Base-by-base conservation (phyloP, 2,888 invertebrate species). In the Phyllotreta cruciferae region DNA sequence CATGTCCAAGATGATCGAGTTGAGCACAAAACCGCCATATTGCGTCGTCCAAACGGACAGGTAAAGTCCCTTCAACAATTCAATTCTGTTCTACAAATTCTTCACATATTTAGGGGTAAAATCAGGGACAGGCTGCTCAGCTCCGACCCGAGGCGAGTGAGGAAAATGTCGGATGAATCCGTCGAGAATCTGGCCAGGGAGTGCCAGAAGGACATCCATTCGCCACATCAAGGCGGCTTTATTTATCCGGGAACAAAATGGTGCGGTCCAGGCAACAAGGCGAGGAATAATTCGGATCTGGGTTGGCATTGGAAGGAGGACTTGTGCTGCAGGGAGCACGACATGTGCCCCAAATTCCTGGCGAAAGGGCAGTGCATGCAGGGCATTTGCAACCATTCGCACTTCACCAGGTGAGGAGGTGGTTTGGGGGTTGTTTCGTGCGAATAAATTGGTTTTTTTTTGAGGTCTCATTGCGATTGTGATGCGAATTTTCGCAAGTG, bases 231-330 rank as follows among this genome's bases (percentile, higher is more conserved):
- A 62, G 79, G 79, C 3, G 85, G 85, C n/a, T 86, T 86, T 72
- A 85, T 85, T 38, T 86, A 85, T 74, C 87, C 88, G 58, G 91
- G 91, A 1, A 92, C 92, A 0, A 90, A 90, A 75, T 92, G 91
- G 90, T 92, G 91, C 76, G 91, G 91, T 0, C 87, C 88, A 83
- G 83, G 91, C 14, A 87, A 85, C 64, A 79, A 84, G 9, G 90
- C 91, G 0, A 73, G 75, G 1, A 84, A 86, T 69, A 87, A 85
- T 73, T 83, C 86, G 36, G 90, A 91, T 66, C 78, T 91, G 64
- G 91, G 91, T 0, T 77, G 80, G 0, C 86, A 89, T 72, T 71
- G 78, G 0, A 85, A 85, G 55, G 89, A 90, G 73, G 92, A 92
- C 76, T 82, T 83, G 24, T 92, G 91, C 72, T 92, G 91, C 73